phyloP scores from a whole-genome alignment of 2,888 invertebrate species.

The Archips xylosteana region DNA sequence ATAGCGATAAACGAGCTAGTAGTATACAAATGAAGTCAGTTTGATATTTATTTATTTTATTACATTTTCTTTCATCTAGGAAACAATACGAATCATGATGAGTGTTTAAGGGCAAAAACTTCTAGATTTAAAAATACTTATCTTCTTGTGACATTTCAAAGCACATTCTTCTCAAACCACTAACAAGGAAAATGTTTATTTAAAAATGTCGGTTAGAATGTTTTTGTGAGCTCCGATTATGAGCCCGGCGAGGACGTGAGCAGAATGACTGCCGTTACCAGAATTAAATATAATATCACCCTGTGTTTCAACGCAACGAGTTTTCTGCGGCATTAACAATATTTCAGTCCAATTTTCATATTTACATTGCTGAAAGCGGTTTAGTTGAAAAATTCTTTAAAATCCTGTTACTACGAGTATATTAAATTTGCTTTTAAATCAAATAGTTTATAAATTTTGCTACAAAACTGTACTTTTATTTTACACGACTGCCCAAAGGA shows the following conservation, averaged over 20 bases:
- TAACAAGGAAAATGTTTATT: not conserved
- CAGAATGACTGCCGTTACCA: conserved; percentile 4
- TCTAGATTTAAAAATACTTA: too few species aligned
- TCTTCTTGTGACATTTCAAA: not conserved
- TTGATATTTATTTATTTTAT: too few species aligned
- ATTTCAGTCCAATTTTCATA: conserved; percentile 1
- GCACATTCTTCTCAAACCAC: not conserved
- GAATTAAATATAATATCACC: conserved; percentile 20
- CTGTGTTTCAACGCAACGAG: not conserved
- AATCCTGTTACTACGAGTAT: not conserved
- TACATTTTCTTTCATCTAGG: too few species aligned
- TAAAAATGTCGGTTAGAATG: conserved; percentile 8
- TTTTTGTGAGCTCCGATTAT: conserved; percentile 17
- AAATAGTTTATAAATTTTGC: not conserved
- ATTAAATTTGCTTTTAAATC: not conserved
- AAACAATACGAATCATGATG: too few species aligned
- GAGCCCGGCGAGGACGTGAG: conserved; percentile 24
- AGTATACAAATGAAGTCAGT: too few species aligned
- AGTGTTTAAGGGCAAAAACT: too few species aligned
- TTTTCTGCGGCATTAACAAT: conserved; percentile 10
- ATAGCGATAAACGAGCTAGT: too few species aligned
- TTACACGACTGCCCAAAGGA: too few species aligned
- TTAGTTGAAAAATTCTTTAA: conserved; percentile 12
- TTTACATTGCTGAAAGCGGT: not conserved
- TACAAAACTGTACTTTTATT: too few species aligned